Conservation (phyloP, 92 coral and sea anemone genomes). For the Parazoanthus swiftii region DNA sequence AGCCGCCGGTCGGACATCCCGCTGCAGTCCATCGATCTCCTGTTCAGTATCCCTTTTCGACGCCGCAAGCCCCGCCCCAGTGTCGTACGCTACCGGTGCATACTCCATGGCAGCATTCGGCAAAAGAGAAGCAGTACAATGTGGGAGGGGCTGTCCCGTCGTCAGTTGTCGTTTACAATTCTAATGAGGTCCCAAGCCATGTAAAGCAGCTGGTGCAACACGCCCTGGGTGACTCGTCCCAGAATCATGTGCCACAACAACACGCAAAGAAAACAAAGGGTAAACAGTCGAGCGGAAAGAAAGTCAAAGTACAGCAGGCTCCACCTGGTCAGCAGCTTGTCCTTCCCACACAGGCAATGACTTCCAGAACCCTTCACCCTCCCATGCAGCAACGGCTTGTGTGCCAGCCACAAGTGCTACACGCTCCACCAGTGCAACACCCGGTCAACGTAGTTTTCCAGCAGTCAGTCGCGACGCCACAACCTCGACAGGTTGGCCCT, state of each 20-base stretch:
- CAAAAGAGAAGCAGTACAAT: neutral
- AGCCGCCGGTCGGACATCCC: neutral
- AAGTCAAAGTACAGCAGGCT: neutral
- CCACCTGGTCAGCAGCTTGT: neutral
- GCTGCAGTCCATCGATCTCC: neutral
- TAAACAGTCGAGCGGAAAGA: neutral
- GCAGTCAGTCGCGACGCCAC: neutral
- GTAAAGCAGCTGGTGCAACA: neutral
- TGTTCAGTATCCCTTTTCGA: neutral
- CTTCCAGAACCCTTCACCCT: neutral
- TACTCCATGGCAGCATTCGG: neutral
- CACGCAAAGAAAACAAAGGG: too few relatives aligned
- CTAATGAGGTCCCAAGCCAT: neutral
- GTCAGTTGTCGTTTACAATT: neutral
- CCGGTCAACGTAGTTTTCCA: neutral
- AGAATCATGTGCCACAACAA: neutral
- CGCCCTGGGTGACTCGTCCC: neutral
- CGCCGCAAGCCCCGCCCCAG: neutral
- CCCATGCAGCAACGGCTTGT: neutral
- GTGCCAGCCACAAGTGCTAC: neutral
- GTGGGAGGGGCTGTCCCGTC: neutral
- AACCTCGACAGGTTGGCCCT: neutral
- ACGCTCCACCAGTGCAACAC: neutral
- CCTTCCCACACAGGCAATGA: neutral
- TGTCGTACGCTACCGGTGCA: neutral